Evolutionary conservation across 2,113 vertebrate genomes (phyloP).

Genomic region (Maccullochella peelii): DNA sequence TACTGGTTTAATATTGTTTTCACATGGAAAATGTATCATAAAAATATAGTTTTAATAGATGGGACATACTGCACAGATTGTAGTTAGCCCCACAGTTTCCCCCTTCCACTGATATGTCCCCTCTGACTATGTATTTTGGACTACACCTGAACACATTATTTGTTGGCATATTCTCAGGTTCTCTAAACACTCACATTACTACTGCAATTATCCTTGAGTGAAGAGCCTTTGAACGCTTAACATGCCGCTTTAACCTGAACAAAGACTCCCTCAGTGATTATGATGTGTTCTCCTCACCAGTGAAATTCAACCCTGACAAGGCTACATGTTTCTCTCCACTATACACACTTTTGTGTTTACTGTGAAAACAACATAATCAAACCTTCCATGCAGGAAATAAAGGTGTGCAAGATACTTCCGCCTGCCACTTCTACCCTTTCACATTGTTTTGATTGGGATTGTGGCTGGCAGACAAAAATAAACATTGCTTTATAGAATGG

Average conservation of each 20-base stretch:
- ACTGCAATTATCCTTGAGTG: constrained; percentile 52
- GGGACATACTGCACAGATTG: background rate
- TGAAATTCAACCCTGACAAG: constrained; percentile 32
- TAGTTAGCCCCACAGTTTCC: background rate
- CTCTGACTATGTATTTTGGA: constrained; percentile 6
- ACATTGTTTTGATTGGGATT: constrained; percentile 4
- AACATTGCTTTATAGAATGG: constrained; percentile 2
- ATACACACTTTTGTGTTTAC: constrained; percentile 4
- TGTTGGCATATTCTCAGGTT: constrained; percentile 12
- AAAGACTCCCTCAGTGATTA: constrained; percentile 20
- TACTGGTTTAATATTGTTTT: no score
- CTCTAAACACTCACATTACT: constrained; percentile 41
- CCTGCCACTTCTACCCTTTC: background rate
- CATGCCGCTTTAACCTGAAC: constrained; percentile 49
- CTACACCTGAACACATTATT: constrained; percentile 13
- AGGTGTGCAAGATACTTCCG: background rate
- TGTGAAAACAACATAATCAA: constrained; percentile 35
- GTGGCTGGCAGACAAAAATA: constrained; percentile 1
- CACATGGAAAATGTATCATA: no score
- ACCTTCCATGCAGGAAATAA: constrained; percentile 5
- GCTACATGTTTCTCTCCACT: constrained; percentile 22
- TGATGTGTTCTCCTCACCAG: constrained; percentile 2
- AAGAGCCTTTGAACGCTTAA: constrained; percentile 31
- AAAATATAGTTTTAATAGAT: background rate
- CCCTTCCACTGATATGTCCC: background rate